Base-by-base conservation (phyloP, 2,888 invertebrate species). In the Autographa gamma region DNA sequence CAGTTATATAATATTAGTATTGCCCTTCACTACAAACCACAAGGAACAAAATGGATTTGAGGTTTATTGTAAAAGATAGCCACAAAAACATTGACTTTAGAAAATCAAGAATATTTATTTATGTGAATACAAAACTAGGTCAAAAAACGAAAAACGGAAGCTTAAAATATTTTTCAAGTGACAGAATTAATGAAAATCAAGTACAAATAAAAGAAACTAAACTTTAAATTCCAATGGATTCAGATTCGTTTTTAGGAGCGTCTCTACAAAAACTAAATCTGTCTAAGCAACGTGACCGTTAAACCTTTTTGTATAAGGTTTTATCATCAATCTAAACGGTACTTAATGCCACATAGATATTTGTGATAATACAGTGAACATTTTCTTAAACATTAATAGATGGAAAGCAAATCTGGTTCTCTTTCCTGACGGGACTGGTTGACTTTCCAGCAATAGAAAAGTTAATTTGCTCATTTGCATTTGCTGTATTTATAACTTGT, bases 381-480 rank as follows among this genome's bases (percentile, higher is more conserved):
- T 75, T 78, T 77, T 68, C 72, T 61, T 70, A 31, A 69, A 52
- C 65, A 63, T 73, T 71, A 69, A 71, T 75, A 80, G 54, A 59
- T 78, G 71, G 81, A 83, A 80, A 82, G 74, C 70, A 78, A 80
- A 82, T 71, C 70, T 66, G 41, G 75, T 80, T 77, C 59, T 54
- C 66, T 77, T 81, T 76, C 77, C 83, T 74, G 77, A 13, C 60
- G 61, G 31, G 65, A 76, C 83, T 60, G 60, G 81, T 83, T 74
- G 11, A 82, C 82, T 82, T 82, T 83, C 79, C 69, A 70, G 52
- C 67, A 56, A 63, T 81, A 72, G 72, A 79, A 38, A 69, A 61
- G 32, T 68, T 69, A 65, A 74, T 69, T 68, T 71, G 16, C 63
- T 71, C 14, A 73, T 72, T 78, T 84, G 54, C 56, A 78, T 77